These are phyloP conservation scores for Agrenia bidenticulata DNA, from an alignment of 2,888 invertebrate genomes.

Conservation along the genomic window DNA sequence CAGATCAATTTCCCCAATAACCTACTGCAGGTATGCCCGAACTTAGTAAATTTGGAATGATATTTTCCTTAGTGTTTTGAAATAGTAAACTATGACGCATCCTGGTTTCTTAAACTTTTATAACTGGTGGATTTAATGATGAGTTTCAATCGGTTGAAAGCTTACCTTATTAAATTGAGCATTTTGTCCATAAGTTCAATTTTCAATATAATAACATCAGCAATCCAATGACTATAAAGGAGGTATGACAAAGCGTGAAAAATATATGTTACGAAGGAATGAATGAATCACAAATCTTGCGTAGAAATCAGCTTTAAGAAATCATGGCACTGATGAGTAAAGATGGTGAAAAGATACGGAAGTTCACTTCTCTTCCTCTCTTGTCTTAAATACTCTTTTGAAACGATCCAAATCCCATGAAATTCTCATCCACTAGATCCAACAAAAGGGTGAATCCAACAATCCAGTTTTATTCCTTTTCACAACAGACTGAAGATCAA, in stretches of 20 bases:
- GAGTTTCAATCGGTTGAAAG: not conserved
- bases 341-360: constrained; percentile 18
- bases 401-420: constrained; percentile 6
- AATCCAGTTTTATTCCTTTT: not conserved
- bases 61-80: too few relatives aligned
- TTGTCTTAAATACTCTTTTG: not conserved
- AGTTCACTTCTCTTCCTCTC: constrained; percentile 12
- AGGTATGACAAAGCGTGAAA: not conserved
- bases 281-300: not conserved
- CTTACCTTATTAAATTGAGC: constrained; percentile 51
- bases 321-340: constrained; percentile 35
- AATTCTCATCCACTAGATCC: not conserved
- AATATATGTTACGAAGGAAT: not conserved
- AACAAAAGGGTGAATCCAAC: not conserved
- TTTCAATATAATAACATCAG: constrained; percentile 33
- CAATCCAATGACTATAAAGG: constrained; percentile 24
- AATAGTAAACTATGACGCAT: too few relatives aligned
- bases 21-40: too few relatives aligned
- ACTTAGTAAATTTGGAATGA: too few relatives aligned
- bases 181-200: constrained; percentile 51
- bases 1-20: too few relatives aligned
- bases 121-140: too few relatives aligned
- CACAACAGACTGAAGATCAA: too few relatives aligned
- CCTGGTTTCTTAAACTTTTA: too few relatives aligned
- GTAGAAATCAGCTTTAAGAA: constrained; percentile 23